phyloP scores from a whole-genome alignment of 2,797 vertebrate genomes.

The Okamejei kenojei region DNA sequence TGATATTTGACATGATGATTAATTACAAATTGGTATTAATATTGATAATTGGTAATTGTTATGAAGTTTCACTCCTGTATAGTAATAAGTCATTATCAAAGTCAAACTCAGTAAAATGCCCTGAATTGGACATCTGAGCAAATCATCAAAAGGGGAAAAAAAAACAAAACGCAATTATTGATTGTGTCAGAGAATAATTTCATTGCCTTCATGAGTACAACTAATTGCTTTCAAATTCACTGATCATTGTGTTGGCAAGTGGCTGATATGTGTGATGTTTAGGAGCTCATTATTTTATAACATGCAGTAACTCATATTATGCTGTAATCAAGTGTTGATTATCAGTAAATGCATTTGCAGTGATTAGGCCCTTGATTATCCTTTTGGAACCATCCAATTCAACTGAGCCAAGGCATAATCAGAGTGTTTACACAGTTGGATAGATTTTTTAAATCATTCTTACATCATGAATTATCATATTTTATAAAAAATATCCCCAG shows the following conservation, averaged over 20 bases:
- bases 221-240: neutral
- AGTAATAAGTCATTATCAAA: neutral
- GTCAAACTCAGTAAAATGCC: neutral
- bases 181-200: neutral
- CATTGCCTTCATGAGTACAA: neutral
- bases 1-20: neutral
- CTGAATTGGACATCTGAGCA: neutral
- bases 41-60: neutral
- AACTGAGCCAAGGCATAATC: neutral
- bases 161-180: neutral
- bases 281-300: conserved; percentile 9
- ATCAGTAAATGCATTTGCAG: conserved; percentile 1
- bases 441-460: neutral
- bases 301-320: conserved; percentile 16
- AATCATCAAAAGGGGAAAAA: neutral
- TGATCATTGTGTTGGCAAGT: conserved; percentile 21
- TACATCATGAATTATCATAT: neutral
- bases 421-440: neutral
- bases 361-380: conserved; percentile 21
- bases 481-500: neutral
- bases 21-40: neutral
- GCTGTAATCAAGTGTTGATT: conserved; percentile 29
- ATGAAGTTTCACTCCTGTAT: neutral
- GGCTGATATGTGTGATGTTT: neutral
- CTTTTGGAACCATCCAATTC: neutral